Conservation (phyloP, 2,888 invertebrate species). For the Trisateles emortualis region DNA sequence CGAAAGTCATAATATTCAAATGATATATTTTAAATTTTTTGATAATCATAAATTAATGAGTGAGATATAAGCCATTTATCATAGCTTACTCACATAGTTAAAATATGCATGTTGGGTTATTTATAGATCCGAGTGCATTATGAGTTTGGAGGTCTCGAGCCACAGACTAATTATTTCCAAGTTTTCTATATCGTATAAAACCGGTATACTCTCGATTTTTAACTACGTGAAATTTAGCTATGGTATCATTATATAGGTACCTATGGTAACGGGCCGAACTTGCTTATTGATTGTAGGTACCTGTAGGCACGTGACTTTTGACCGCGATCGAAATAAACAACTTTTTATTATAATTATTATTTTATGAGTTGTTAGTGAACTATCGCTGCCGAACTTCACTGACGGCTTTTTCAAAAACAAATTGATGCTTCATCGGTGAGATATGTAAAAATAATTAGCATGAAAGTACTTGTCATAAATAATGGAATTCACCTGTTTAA, state of each 20-base stretch:
- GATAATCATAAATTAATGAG: slow-evolving; percentile 9
- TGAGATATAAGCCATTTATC: slow-evolving; percentile 18
- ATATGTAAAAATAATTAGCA: slow-evolving; percentile 14
- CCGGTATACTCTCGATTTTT: slow-evolving; percentile 44
- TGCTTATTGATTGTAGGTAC: slow-evolving; percentile 37
- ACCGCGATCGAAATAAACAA: slow-evolving; percentile 30
- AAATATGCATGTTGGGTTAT: slow-evolving; percentile 6
- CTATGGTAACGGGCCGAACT: slow-evolving; percentile 30
- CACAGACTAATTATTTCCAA: slow-evolving; percentile 35
- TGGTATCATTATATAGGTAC: slow-evolving; percentile 23
- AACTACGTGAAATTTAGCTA: slow-evolving; percentile 29
- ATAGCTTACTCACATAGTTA: slow-evolving; percentile 14
- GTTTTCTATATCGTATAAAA: slow-evolving; percentile 35
- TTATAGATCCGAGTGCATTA: slow-evolving; percentile 34
- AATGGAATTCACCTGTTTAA: slow-evolving; percentile 11
- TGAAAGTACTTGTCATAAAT: neutral
- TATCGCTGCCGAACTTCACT: slow-evolving; percentile 12
- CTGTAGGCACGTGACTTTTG: slow-evolving; percentile 27
- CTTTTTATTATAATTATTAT: slow-evolving; percentile 20
- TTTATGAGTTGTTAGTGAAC: slow-evolving; percentile 16
- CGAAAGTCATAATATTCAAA: neutral
- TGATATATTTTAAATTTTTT: slow-evolving; percentile 24
- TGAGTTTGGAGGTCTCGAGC: slow-evolving; percentile 30
- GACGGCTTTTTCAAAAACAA: slow-evolving; percentile 17
- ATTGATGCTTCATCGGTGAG: slow-evolving; percentile 14